Base-by-base conservation (phyloP, 1,140 invertebrate genomes). In the Rhyacophila brunnea region DNA sequence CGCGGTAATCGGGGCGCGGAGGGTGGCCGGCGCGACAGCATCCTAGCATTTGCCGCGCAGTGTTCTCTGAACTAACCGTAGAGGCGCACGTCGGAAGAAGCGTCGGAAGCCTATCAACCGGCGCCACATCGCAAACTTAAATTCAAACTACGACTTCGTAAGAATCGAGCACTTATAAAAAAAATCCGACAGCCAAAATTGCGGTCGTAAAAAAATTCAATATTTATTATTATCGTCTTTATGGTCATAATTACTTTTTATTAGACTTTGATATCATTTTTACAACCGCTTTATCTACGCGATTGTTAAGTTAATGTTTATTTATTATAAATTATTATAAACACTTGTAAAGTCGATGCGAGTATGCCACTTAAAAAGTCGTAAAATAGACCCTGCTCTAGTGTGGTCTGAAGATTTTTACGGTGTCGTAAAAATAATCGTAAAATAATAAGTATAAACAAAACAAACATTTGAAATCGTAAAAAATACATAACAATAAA, bases 361-460 rank as follows among this genome's bases (percentile, higher is more conserved):
- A 13, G 38, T 32, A 15, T 13, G 52, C 38, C 53, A 57, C 69
- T 76, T 72, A 72, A 73, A 75, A 72, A 71, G 42, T 48, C 74
- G 71, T 76, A 76, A 77, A 74, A 71, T 65, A 69, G 68, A 67
- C 70, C 73, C 71, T 71, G 73, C 71, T 70, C 70, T 68, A 60
- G 35, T 68, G 58, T 5, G 23, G 51, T 38, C 59, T 61, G 51
- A 53, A 69, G 50, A 19, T 36, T 42, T n/a, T 59, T 47, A 63
- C 55, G 57, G 44, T 70, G 51, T 75, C 72, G 71, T 78, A 75
- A 78, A 28, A 78, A 78, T 73, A 78, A 75, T 78, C 75, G 75
- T 78, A 78, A 78, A 77, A 78, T 48, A 54, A 60, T 44, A n/a
- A n/a, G n/a, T n/a, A 53, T 15, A 15, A 58, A 51, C 55, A 58